Evolutionary conservation across 2,113 vertebrate species (phyloP).

Genomic region (Myotis lucifugus): DNA sequence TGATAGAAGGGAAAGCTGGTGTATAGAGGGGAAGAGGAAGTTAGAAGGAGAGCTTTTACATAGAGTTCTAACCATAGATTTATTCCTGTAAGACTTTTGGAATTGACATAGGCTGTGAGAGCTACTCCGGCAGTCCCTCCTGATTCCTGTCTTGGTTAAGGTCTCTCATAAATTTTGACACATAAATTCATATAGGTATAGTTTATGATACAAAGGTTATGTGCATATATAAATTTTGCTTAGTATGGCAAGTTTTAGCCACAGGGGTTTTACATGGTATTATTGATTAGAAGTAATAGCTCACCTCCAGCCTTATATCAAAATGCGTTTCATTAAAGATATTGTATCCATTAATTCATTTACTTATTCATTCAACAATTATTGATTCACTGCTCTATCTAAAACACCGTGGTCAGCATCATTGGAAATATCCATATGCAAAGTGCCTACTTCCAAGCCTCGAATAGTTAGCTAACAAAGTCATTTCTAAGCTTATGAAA

Average conservation of each 20-base stretch:
- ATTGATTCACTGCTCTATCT: neutral
- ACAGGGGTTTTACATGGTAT: neutral
- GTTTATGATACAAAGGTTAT: neutral
- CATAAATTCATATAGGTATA: neutral
- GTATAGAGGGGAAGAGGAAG: neutral
- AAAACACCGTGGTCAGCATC: neutral
- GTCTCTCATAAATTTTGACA: neutral
- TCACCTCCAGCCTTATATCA: neutral
- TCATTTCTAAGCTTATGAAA: neutral
- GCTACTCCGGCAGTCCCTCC: neutral
- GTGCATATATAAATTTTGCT: neutral
- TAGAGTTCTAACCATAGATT: neutral
- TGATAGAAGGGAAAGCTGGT: neutral
- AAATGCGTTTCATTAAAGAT: slow-evolving; percentile 22
- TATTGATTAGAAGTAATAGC: neutral
- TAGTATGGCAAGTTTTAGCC: neutral
- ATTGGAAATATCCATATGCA: neutral
- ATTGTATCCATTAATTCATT: neutral
- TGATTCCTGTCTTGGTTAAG: neutral
- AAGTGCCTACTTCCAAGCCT: neutral
- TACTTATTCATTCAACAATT: slow-evolving; percentile 21
- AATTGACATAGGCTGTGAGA: neutral
- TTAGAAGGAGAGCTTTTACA: neutral
- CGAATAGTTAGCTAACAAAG: neutral
- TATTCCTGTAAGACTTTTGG: neutral